Percentiles rank a stretch among this genome's conserved stretches.
Evolutionary conservation across 2,888 invertebrate species (phyloP).

Genomic region (Orthosia cruda): DNA sequence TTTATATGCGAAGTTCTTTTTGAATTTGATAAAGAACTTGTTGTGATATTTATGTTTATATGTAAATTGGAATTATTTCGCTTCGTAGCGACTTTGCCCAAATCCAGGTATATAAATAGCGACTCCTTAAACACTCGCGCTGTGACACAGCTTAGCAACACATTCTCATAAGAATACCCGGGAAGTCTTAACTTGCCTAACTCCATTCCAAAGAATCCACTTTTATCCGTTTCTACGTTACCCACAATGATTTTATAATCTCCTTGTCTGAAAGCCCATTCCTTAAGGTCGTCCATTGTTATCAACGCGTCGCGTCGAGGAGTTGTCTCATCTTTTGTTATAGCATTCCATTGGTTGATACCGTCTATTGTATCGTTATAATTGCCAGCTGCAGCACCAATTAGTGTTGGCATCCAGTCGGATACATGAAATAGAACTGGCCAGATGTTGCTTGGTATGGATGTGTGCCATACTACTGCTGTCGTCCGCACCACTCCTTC

Average conservation of each 20-base stretch:
- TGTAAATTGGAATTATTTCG: conserved; percentile 36
- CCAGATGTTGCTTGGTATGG: conserved; percentile 90
- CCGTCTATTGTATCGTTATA: conserved; percentile 90
- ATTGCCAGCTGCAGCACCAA: conserved; percentile 78
- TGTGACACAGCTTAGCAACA: conserved; percentile 73
- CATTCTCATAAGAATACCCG: conserved; percentile 71
- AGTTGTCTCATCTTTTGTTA: conserved; percentile 84
- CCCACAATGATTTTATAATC: conserved; percentile 80
- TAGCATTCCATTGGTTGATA: conserved; percentile 92
- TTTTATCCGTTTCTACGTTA: conserved; percentile 65
- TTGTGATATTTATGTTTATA: conserved; percentile 20
- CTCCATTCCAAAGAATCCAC: too few species aligned
- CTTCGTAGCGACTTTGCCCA: conserved; percentile 62
- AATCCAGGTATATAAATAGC: conserved; percentile 68
- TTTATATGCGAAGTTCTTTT: conserved; percentile 74
- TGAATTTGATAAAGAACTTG: too few species aligned
- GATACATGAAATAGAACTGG: conserved; percentile 93
- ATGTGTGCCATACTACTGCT: conserved; percentile 92
- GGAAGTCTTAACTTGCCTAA: conserved; percentile 65
- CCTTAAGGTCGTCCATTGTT: conserved; percentile 88
- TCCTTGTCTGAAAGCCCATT: conserved; percentile 81
- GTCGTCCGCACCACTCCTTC: conserved; percentile 95
- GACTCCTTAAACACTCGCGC: conserved; percentile 73
- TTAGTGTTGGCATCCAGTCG: conserved; percentile 95
- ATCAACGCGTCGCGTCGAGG: conserved; percentile 88